phyloP scores from a whole-genome alignment of 2,888 invertebrate genomes.

The Mycalesis mineus region DNA sequence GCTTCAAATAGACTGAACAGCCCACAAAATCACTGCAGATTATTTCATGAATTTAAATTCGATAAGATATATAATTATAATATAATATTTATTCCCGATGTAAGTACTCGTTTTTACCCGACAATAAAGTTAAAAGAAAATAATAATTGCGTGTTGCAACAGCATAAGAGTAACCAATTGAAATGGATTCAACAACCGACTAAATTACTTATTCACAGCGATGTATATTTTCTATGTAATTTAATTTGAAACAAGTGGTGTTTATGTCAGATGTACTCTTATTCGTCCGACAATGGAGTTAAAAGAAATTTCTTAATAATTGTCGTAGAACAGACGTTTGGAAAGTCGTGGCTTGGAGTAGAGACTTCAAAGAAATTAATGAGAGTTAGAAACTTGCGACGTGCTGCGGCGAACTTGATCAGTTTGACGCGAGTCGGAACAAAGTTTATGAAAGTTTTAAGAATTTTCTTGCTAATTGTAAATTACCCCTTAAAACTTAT shows the following conservation, averaged over 20 bases:
- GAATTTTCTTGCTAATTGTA: constrained; percentile 67
- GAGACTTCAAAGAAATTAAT: constrained; percentile 76
- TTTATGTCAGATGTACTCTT: constrained; percentile 34
- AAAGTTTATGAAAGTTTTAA: constrained; percentile 63
- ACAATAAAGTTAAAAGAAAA: no score
- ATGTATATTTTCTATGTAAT: no score
- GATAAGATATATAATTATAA: no score
- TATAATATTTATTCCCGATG: no score
- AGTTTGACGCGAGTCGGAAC: constrained; percentile 77
- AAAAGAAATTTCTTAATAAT: constrained; percentile 71
- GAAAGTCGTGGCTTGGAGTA: constrained; percentile 60
- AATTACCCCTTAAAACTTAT: constrained; percentile 29
- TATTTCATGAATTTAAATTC: no score
- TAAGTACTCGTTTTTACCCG: no score
- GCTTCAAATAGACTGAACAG: no score
- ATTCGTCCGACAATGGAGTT: constrained; percentile 50
- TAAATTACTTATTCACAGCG: no score
- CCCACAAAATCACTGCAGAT: no score
- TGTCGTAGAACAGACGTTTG: constrained; percentile 51
- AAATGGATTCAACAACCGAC: no score
- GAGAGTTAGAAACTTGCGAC: constrained; percentile 74
- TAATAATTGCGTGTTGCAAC: no score
- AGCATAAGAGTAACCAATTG: no score
- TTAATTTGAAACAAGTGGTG: neutral
- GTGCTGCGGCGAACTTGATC: constrained; percentile 69